Evolutionary conservation across 92 coral and sea anemone genomes (phyloP).

Genomic region (Bergia puertoricense): DNA sequence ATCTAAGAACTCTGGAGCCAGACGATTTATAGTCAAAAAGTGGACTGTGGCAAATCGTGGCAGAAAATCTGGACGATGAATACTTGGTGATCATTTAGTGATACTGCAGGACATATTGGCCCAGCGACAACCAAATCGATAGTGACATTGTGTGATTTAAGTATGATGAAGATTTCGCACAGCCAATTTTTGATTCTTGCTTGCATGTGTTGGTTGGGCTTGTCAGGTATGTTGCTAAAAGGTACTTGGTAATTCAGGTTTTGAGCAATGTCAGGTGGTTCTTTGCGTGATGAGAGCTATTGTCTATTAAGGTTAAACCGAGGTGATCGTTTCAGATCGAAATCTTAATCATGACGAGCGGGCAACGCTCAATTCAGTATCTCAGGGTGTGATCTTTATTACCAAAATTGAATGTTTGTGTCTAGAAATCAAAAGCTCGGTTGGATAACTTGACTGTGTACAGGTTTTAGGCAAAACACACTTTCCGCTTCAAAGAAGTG

Average conservation of each 20-base stretch:
- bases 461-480: no score
- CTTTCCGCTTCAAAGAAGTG: no score
- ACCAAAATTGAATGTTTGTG: no score
- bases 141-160: background rate
- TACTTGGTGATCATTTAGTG: background rate
- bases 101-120: constrained; percentile 1
- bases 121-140: background rate
- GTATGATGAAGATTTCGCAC: background rate
- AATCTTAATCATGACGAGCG: no score
- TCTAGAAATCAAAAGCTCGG: no score
- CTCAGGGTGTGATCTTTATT: no score
- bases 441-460: no score
- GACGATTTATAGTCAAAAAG: no score
- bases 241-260: background rate
- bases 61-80: background rate
- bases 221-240: constrained; percentile 14
- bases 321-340: background rate
- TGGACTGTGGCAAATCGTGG: background rate
- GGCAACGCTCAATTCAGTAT: no score
- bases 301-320: background rate
- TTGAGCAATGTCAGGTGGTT: background rate
- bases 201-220: background rate
- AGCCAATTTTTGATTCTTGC: background rate
- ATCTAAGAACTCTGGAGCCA: no score
- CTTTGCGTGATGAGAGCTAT: background rate